Evolutionary conservation across 2,888 invertebrate genomes (phyloP), one percentile per base, ranked within the genome.

Genomic region (Pseudococcus jackbeardsleyi): DNA sequence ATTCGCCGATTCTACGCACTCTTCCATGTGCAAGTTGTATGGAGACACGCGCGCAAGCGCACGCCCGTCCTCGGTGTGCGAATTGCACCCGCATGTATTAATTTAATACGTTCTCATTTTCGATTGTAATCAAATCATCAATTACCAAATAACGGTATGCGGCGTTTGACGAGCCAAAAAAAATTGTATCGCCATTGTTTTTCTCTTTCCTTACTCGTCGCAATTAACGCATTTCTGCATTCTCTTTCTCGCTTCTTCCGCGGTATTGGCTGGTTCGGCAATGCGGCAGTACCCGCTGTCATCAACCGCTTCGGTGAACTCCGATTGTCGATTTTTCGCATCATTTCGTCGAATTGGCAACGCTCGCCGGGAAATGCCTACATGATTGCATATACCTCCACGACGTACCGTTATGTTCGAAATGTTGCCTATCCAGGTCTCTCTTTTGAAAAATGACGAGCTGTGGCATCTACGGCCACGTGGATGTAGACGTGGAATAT

Each of bases 101-200:
- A 46, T 82, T 82, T 82, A 33, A 46, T 82, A 42, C 79, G 79
- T 39, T 82, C 79, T 82, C 46, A 22, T 85, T 64, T 64, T 85
- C 85, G 85, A 85, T 85, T 85, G 85, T 85, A 85, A 85, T 85
- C 85, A 54, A 85, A 85, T 84, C 48, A 64, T 85, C 54, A 26
- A 85, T 85, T 59, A 85, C 39, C 42, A 54, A 59, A 64, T 85
- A 85, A 85, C 59, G 64, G 85, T 54, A n/a, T 5, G 11, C 72
- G 26, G 72, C 26, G 26, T 72, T 72, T 54, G 22, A 64, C 46
- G 19, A 12, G 12, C 19, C 50, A 46, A 54, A 50, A 48, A n/a
- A 85, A n/a, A n/a, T n/a, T 6, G 4, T 9, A 26, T 54, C 50
- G 8, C 46, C 8, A 85, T 54, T 85, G 46, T 42, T 84, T 33